A percentile compares a stretch with the other conserved stretches of the same genome.
Conservation (phyloP, 2,113 vertebrate species). For the Petromus typicus region DNA sequence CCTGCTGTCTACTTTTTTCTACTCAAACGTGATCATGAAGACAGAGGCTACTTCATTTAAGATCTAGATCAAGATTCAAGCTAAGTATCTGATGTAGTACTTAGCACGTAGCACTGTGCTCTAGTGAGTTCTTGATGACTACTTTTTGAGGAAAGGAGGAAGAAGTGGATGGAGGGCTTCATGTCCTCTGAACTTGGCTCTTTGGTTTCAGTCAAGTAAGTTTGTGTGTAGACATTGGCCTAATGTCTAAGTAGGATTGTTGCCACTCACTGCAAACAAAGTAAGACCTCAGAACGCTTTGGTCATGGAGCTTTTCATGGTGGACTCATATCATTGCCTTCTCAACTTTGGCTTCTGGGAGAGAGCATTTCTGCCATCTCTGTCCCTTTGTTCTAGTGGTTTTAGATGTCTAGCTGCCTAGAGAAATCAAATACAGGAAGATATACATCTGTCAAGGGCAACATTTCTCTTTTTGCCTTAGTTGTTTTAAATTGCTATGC, state of each 20-base stretch:
- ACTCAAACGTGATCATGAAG: slow-evolving; percentile 16
- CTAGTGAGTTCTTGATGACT: not conserved
- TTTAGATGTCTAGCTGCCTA: slow-evolving; percentile 3
- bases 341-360: not conserved
- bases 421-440: not conserved
- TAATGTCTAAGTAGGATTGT: not conserved
- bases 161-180: not conserved
- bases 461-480: slow-evolving; percentile 6
- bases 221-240: not conserved
- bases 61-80: not conserved
- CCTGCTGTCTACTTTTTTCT: not conserved
- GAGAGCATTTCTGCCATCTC: not conserved
- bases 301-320: not conserved
- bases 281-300: slow-evolving; percentile 18
- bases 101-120: not conserved
- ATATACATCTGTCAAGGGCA: not conserved
- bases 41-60: slow-evolving; percentile 11
- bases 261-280: not conserved
- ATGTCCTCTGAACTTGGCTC: not conserved
- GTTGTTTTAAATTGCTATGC: not conserved
- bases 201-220: not conserved
- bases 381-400: not conserved
- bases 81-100: not conserved
- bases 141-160: not conserved
- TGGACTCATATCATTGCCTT: not conserved